Conservation (phyloP, 2,113 vertebrate species). For the Columba livia region DNA sequence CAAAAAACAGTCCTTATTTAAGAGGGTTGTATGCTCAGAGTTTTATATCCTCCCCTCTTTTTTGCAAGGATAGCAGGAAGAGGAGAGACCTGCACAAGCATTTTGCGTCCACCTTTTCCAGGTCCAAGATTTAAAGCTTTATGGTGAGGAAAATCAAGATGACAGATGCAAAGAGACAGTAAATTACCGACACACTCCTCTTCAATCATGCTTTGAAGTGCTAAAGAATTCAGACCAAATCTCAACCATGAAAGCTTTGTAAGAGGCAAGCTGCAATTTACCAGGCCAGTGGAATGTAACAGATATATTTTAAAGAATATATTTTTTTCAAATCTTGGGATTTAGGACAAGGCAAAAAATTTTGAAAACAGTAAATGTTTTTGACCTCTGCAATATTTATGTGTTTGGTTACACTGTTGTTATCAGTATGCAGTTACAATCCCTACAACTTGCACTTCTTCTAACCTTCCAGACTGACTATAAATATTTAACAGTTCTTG, state of each 20-base stretch:
- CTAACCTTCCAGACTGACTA: constrained; percentile 53
- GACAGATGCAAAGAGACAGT: constrained; percentile 57
- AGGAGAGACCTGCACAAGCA: neutral
- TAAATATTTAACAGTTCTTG: constrained; percentile 65
- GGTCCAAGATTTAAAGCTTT: constrained; percentile 59
- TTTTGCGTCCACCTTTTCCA: constrained; percentile 36
- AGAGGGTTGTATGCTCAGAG: neutral
- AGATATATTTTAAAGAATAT: constrained; percentile 14
- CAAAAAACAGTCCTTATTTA: constrained; percentile 16
- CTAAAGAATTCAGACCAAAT: constrained; percentile 64
- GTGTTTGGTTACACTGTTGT: neutral
- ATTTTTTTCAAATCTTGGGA: neutral
- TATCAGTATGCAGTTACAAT: constrained; percentile 19
- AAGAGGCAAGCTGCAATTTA: constrained; percentile 42
- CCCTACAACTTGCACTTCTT: constrained; percentile 27
- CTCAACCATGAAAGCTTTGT: constrained; percentile 52
- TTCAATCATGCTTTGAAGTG: constrained; percentile 67
- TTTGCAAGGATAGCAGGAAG: neutral
- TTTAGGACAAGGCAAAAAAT: neutral
- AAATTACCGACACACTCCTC: constrained; percentile 62
- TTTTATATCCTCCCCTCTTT: neutral
- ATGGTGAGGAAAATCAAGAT: constrained; percentile 58
- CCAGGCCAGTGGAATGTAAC: neutral
- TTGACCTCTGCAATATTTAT: constrained; percentile 15
- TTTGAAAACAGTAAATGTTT: neutral